phyloP scores from a whole-genome alignment of 2,888 invertebrate genomes.

The Xiphydria camelus region DNA sequence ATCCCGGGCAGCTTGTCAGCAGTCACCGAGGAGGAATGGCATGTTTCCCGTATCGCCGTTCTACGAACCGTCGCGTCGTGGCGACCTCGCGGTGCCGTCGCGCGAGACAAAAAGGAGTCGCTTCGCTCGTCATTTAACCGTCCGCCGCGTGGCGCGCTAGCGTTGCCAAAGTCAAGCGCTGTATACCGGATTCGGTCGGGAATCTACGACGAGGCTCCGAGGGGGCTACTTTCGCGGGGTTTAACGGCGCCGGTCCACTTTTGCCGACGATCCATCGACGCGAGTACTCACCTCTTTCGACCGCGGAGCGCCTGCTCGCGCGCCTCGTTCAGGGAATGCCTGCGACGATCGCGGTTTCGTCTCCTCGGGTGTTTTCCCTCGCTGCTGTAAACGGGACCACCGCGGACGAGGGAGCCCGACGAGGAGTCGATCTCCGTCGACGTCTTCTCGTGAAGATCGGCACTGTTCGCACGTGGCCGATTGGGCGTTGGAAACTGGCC shows the following conservation, averaged over 20 bases:
- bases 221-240: neutral
- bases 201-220: too few relatives aligned
- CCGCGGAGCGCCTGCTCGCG: constrained; percentile 38
- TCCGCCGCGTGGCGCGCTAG: neutral
- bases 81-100: constrained; percentile 6
- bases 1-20: constrained; percentile 15
- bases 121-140: constrained; percentile 19
- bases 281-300: constrained; percentile 42
- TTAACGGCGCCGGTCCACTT: neutral
- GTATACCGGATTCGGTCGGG: neutral
- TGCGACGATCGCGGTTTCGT: constrained; percentile 48
- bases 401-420: constrained; percentile 27
- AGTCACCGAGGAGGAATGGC: constrained; percentile 6
- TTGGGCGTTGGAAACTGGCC: constrained; percentile 27
- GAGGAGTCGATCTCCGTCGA: constrained; percentile 9
- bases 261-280: too few relatives aligned
- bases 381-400: constrained; percentile 40
- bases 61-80: constrained; percentile 20
- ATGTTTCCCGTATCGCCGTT: constrained; percentile 20
- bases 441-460: constrained; percentile 19
- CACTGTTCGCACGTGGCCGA: constrained; percentile 35
- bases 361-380: constrained; percentile 45
- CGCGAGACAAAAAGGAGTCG: constrained; percentile 20
- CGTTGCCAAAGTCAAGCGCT: too few relatives aligned
- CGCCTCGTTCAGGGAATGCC: constrained; percentile 52